Percentiles rank a stretch among this genome's conserved stretches.
Evolutionary conservation across 2,888 invertebrate species (phyloP).

Genomic region (Masnerella sp.): DNA sequence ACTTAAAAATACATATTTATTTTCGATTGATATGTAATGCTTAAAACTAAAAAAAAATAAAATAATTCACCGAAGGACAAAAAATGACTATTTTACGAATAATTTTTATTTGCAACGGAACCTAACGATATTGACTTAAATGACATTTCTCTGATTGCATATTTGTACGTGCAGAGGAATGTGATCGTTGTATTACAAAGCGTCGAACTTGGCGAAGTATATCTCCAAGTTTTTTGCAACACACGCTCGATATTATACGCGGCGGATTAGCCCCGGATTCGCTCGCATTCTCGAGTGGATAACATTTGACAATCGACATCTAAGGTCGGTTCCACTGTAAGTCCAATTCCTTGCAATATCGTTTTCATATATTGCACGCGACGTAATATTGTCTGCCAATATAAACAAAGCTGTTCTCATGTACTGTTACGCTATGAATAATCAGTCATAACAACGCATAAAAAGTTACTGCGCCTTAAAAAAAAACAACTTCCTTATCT

Average conservation of each 20-base stretch:
- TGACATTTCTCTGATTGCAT: conserved; percentile 69
- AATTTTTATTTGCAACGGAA: too few species aligned
- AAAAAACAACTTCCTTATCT: not conserved
- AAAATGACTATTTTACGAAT: too few species aligned
- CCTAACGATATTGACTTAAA: conserved; percentile 58
- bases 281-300: conserved; percentile 59
- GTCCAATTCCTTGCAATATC: conserved; percentile 34
- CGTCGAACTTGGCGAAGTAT: too few species aligned
- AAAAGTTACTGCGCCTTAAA: conserved; percentile 17
- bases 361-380: conserved; percentile 37
- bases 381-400: conserved; percentile 18
- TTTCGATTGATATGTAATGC: too few species aligned
- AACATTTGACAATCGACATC: conserved; percentile 50
- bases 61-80: too few species aligned
- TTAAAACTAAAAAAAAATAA: too few species aligned
- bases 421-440: conserved; percentile 26
- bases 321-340: conserved; percentile 49
- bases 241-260: conserved; percentile 53
- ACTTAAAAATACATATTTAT: too few species aligned
- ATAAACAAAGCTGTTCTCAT: conserved; percentile 45
- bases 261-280: conserved; percentile 45
- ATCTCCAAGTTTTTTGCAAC: conserved; percentile 24
- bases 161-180: conserved; percentile 69
- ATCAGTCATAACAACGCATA: conserved; percentile 30
- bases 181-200: too few species aligned